Evolutionary conservation across 2,888 invertebrate genomes (phyloP), one percentile per base, ranked within the genome.

Genomic region (Esperia sulphurella): DNA sequence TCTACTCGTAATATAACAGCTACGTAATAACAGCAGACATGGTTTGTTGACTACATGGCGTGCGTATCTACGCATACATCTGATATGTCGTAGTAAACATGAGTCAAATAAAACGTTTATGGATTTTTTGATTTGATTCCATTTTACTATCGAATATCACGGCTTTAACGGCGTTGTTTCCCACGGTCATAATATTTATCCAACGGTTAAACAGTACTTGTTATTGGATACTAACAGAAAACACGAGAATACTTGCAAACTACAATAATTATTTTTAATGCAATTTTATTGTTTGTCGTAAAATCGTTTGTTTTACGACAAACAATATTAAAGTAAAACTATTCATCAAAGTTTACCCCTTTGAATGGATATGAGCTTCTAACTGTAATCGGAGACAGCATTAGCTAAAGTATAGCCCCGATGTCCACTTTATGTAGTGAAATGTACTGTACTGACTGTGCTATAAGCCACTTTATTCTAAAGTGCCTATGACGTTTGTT

Each of bases 231-330:
- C 55, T 69, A 58, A 59, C 59, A 55, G 57, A 63, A 59, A 61
- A 59, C 53, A 54, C 48, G 41, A 49, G 55, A 55, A 61, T 53
- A 28, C 64, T 63, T 55, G 68, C 68, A 67, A 68, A 68, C 67
- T 61, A 59, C 57, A 56, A 58, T 63, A 61, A 71, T 68, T 70
- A 66, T 63, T 58, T 57, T 53, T 45, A 58, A 54, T 46, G 50
- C 55, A 54, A 52, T 65, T 74, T 73, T 72, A 76, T 65, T 63
- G 62, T 50, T 37, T 35, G 63, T 58, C 61, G 59, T 74, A 72
- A 77, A 76, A 55, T 59, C 63, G 60, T 70, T 68, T 65, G 61
- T 65, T 75, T 61, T 68, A n/a, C n/a, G n/a, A n/a, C n/a, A n/a
- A n/a, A n/a, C n/a, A n/a, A n/a, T n/a, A n/a, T n/a, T n/a, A n/a